Percentiles rank a stretch among this genome's conserved stretches.
These are phyloP conservation scores for Thalassaphorura encarpata DNA, from an alignment of 1,140 invertebrate genomes.

Conservation along the genomic window DNA sequence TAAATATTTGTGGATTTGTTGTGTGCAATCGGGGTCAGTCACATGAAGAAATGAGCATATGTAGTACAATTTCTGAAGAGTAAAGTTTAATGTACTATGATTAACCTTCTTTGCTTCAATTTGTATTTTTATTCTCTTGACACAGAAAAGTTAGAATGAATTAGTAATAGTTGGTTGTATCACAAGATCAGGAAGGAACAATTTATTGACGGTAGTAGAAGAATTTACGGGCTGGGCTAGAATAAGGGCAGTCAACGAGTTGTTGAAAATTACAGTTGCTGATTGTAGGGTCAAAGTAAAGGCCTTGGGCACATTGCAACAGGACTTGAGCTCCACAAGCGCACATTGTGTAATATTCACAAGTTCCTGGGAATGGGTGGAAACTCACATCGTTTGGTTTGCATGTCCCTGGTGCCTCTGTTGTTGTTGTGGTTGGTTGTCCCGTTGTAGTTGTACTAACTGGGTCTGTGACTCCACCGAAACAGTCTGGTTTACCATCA, in stretches of 20 bases:
- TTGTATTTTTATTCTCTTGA: too few species aligned
- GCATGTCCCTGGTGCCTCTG: background rate
- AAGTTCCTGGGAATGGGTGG: slow-evolving; percentile 10
- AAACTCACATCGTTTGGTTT: slow-evolving; percentile 11
- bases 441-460: background rate
- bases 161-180: too few species aligned
- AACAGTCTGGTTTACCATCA: slow-evolving; percentile 7
- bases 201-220: too few species aligned
- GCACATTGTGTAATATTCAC: slow-evolving; percentile 13
- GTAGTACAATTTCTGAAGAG: too few species aligned
- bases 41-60: too few species aligned
- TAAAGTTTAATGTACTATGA: too few species aligned
- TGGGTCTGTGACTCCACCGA: background rate
- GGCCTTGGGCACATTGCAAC: slow-evolving; percentile 12
- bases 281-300: slow-evolving; percentile 12
- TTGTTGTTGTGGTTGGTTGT: slow-evolving; percentile 1
- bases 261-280: slow-evolving; percentile 16
- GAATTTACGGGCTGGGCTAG: too few species aligned
- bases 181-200: too few species aligned
- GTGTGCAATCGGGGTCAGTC: too few species aligned
- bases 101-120: too few species aligned
- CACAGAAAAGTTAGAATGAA: too few species aligned
- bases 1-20: too few species aligned
- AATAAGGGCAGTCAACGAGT: slow-evolving; percentile 10
- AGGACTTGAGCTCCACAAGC: slow-evolving; percentile 15